Base-by-base conservation (phyloP, 2,797 vertebrate species). In the Cirrhinus mrigala region DNA sequence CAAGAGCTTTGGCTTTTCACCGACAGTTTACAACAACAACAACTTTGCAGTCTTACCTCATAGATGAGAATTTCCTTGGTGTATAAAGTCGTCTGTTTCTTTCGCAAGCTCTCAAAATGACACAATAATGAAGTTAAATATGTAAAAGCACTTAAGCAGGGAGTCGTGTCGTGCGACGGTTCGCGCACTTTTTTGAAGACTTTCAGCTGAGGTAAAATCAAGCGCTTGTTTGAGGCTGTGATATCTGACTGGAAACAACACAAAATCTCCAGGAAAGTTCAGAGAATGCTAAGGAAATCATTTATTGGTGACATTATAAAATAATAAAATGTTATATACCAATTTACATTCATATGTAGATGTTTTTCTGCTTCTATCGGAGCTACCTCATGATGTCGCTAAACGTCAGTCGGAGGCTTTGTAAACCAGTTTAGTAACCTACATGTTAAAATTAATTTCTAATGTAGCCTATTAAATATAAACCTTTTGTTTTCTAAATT, bases 1-100 rank as follows among this genome's bases (percentile, higher is more conserved):
- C 48, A 37, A 70, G 83, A 8, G 58, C 16, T 54, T 70, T 18
- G 81, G 40, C 81, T 74, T 82, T 74, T 82, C 69, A 82, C 27
- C 46, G 15, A 82, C 37, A 44, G 22, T 56, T 56, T 40, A 7
- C 22, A 56, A 56, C 54, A 44, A 44, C 22, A n/a, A n/a, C 20
- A 56, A 40, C 58, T 66, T 50, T n/a, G 20, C n/a, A 46, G 20
- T 78, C 74, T 68, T 78, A 84, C 82, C 73, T 84, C 29, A 4
- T 9, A 56, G 16, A 46, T 22, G 48, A 27, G 33, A 27, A 24
- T 69, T 33, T 33, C 3, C 40, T 52, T 33, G 29, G 3, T 22
- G 56, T 29, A 56, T 46, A 16, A 8, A 46, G n/a, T 29, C 24
- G 18, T 74, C 69, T 62, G 4, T 58, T 44, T 56, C 14, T 5